These are phyloP conservation scores for Patagioenas fasciata DNA, from an alignment of 2,113 vertebrate genomes.

Conservation along the genomic window DNA sequence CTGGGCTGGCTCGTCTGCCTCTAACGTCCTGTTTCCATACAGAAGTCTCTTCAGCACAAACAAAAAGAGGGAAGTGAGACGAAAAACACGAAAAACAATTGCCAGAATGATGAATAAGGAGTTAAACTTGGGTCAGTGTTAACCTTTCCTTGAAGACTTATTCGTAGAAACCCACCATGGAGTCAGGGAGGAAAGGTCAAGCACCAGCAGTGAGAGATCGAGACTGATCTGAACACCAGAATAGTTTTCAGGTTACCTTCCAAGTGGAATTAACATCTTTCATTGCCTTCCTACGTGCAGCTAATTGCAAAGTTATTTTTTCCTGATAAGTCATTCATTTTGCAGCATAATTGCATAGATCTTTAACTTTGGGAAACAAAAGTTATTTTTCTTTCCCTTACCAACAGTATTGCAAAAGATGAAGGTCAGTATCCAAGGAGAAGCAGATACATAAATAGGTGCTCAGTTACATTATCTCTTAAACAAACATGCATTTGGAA, in stretches of 20 bases:
- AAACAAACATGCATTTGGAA: not conserved
- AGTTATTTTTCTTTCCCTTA: not conserved
- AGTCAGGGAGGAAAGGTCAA: not conserved
- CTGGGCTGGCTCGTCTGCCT: not conserved
- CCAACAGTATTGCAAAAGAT: not conserved
- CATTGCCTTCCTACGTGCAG: not conserved
- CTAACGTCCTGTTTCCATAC: not conserved
- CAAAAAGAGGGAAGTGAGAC: not conserved
- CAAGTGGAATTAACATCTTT: not conserved
- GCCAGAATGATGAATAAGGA: not conserved
- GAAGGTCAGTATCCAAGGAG: not conserved
- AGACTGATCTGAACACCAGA: not conserved
- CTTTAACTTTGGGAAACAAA: not conserved
- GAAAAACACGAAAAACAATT: not conserved
- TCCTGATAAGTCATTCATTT: not conserved
- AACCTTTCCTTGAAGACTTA: conserved; percentile 1
- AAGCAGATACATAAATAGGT: not conserved
- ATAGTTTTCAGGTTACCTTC: not conserved
- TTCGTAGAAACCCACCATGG: not conserved
- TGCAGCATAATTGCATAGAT: not conserved
- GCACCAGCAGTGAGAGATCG: not conserved
- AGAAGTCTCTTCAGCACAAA: not conserved
- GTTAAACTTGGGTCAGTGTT: not conserved
- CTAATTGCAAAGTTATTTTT: not conserved
- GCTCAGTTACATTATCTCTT: not conserved